phyloP scores from a whole-genome alignment of 2,888 invertebrate species.

The Tanypteryx hageni region DNA sequence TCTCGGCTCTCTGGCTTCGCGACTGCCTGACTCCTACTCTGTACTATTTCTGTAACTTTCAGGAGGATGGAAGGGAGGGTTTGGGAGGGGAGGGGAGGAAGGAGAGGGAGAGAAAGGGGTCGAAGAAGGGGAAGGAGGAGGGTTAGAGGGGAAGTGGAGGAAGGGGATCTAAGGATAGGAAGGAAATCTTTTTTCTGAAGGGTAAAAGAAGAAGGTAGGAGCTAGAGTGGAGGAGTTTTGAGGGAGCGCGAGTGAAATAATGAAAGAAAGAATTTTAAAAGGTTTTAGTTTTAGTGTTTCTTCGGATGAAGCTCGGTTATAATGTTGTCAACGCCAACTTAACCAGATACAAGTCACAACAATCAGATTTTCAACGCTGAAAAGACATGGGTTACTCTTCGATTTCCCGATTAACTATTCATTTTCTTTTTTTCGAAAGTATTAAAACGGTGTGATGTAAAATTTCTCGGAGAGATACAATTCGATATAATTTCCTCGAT shows the following conservation, averaged over 20 bases:
- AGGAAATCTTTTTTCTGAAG: background rate
- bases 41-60: conserved; percentile 48
- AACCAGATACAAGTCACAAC: no score
- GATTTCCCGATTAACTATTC: no score
- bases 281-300: no score
- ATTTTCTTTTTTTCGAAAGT: no score
- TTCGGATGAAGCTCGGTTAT: no score
- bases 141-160: background rate
- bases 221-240: background rate
- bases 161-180: background rate
- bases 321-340: no score
- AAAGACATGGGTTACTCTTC: no score
- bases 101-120: background rate
- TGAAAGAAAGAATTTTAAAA: background rate
- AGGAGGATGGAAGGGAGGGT: background rate
- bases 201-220: background rate
- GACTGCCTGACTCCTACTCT: conserved; percentile 54
- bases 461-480: no score
- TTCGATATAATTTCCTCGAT: no score
- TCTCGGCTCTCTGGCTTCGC: background rate
- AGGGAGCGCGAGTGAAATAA: background rate
- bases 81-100: background rate
- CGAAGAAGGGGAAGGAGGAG: background rate
- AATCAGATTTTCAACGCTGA: no score
- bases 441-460: no score